Evolutionary conservation across 2,113 vertebrate genomes (phyloP).

Genomic region (Apodemus speciosus): DNA sequence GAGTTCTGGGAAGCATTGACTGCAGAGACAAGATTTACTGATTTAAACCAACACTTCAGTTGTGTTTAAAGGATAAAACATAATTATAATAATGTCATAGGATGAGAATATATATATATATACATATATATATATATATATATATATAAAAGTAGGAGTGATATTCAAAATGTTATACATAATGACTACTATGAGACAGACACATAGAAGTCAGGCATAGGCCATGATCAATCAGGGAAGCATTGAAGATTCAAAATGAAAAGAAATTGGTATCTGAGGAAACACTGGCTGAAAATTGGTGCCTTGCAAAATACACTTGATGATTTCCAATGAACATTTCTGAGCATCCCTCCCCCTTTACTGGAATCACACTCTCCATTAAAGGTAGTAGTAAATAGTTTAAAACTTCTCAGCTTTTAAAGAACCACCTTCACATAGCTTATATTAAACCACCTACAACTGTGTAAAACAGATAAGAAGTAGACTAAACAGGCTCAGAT

Average conservation of each 20-base stretch:
- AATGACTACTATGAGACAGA: not conserved
- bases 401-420: not conserved
- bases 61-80: conserved; percentile 55
- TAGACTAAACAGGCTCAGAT: not conserved
- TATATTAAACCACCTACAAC: not conserved
- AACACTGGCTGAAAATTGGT: not conserved
- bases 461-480: conserved; percentile 5
- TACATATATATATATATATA: not conserved
- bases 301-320: not conserved
- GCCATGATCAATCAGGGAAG: not conserved
- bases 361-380: conserved; percentile 17
- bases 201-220: not conserved
- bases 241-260: conserved; percentile 34
- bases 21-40: conserved; percentile 48
- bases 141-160: not conserved
- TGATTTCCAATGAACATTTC: conserved; percentile 30
- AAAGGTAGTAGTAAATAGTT: conserved; percentile 26
- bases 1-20: conserved; percentile 67
- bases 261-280: not conserved
- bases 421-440: not conserved
- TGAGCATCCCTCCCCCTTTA: not conserved
- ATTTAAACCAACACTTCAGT: conserved; percentile 32
- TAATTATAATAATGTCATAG: not conserved
- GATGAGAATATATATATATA: conserved; percentile 45
- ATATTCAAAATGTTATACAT: conserved; percentile 21